A percentile compares a stretch with the other conserved stretches of the same genome.
Evolutionary conservation across 1,140 invertebrate genomes (phyloP).

Genomic region (Ceratina japonica): DNA sequence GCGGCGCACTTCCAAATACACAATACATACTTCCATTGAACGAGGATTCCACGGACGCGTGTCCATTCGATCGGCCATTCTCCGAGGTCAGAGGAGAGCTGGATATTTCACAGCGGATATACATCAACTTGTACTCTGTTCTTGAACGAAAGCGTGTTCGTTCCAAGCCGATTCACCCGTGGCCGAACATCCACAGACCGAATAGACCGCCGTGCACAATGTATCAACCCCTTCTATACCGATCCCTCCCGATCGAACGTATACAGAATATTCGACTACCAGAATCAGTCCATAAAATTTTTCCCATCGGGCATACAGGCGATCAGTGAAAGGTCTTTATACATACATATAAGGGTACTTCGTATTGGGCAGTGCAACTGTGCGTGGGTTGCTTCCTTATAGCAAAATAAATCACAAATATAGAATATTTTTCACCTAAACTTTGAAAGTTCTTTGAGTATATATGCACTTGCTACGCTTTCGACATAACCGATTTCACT

Average conservation of each 20-base stretch:
- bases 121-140: background rate
- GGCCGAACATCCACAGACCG: background rate
- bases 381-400: background rate
- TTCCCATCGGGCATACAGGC: too few species aligned
- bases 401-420: background rate
- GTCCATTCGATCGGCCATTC: slow-evolving; percentile 9
- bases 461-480: background rate
- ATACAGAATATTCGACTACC: too few species aligned
- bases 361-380: background rate
- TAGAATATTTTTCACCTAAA: background rate
- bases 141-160: background rate
- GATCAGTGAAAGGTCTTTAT: background rate
- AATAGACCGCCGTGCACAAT: too few species aligned
- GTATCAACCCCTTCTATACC: too few species aligned
- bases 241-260: too few species aligned
- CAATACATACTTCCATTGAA: background rate
- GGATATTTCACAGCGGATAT: background rate
- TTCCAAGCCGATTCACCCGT: slow-evolving; percentile 7
- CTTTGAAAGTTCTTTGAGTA: background rate
- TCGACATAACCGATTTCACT: background rate
- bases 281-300: too few species aligned
- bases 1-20: background rate
- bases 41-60: background rate
- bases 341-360: background rate
- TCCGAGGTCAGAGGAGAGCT: background rate